phyloP scores from a whole-genome alignment of 1,140 invertebrate genomes.

The Phymorhynchus buccinoides region DNA sequence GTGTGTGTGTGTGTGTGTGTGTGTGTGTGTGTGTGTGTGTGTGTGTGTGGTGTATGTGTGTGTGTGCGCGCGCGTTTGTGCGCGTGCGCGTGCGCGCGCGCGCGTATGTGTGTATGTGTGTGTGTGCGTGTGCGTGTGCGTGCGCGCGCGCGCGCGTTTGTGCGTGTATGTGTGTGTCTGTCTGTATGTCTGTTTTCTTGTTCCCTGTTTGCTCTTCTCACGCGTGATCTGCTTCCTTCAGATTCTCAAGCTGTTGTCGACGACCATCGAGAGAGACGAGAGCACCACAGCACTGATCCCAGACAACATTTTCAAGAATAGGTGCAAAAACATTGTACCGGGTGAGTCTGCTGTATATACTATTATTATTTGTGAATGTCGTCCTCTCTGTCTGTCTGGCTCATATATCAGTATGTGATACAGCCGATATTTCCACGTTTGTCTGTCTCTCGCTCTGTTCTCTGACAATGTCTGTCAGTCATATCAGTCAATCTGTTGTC shows the following conservation, averaged over 20 bases:
- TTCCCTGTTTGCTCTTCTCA: background rate
- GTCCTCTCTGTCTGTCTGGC: too few species aligned
- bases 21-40: background rate
- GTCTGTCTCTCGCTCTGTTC: too few species aligned
- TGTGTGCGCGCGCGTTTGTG: background rate
- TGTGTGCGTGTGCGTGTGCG: background rate
- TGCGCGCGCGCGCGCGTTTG: background rate
- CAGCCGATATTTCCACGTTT: too few species aligned
- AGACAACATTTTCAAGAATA: conserved; percentile 70
- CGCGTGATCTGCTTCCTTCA: conserved; percentile 33
- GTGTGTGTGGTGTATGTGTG: background rate
- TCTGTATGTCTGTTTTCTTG: background rate
- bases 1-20: conserved; percentile 3
- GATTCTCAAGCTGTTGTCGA: conserved; percentile 63
- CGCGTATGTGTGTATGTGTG: background rate
- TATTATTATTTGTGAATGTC: too few species aligned
- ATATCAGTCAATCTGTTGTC: too few species aligned
- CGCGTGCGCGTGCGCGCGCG: background rate
- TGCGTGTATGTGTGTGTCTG: background rate
- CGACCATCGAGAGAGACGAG: conserved; percentile 63
- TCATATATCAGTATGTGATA: too few species aligned
- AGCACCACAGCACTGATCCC: conserved; percentile 60
- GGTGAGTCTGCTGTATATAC: conserved; percentile 53
- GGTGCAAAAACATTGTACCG: conserved; percentile 65
- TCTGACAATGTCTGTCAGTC: too few species aligned